Conservation (phyloP, 2,113 vertebrate species). For the Acrocephalus arundinaceus region DNA sequence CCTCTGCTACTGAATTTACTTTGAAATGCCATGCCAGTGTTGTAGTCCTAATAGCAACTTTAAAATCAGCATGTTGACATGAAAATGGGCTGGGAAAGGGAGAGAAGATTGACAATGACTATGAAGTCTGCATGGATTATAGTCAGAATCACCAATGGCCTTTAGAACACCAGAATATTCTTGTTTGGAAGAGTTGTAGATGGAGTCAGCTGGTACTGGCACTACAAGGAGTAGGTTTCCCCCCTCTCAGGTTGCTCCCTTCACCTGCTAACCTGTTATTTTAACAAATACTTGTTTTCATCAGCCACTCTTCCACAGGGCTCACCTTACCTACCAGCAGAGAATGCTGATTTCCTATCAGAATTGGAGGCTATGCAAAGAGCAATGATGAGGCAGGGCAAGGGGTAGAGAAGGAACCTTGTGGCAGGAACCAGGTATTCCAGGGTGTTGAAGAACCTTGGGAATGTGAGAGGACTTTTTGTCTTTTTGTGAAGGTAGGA, state of each 20-base stretch:
- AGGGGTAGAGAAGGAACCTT: background rate
- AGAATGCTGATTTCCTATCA: background rate
- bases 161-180: background rate
- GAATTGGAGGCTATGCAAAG: background rate
- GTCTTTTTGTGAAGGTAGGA: background rate
- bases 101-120: background rate
- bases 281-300: background rate
- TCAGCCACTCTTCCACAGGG: background rate
- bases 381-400: background rate
- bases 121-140: background rate
- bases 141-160: background rate
- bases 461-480: background rate
- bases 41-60: background rate
- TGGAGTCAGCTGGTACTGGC: background rate
- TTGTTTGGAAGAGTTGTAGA: background rate
- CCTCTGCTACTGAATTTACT: background rate
- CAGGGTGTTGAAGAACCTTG: background rate
- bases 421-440: background rate
- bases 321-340: background rate
- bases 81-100: background rate
- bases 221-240: background rate
- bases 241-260: background rate
- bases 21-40: background rate
- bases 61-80: background rate
- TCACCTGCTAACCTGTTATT: background rate